Base-by-base conservation (phyloP, 2,797 vertebrate genomes). In the Siniperca scherzeri region DNA sequence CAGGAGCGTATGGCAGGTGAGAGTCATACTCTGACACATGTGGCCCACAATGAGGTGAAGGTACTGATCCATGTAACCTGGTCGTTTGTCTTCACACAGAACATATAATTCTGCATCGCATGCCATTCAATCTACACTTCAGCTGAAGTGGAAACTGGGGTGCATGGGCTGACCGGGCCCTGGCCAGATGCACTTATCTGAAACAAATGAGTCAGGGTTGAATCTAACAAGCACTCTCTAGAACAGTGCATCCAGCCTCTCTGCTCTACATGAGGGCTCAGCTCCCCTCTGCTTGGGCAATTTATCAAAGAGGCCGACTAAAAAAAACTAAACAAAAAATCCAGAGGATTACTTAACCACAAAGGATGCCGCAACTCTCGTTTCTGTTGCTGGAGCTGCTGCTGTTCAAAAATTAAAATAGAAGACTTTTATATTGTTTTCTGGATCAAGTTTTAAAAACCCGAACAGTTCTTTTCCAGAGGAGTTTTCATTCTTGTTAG, bases 291-390 rank as follows among this genome's bases (percentile, higher is more conserved):
- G 80, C 73, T 70, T 72, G 61, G 67, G 79, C 88, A 89, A 92
- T 93, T 92, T 86, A 94, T 94, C 88, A 90, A 86, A 87, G 42
- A 85, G 69, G 40, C 48, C 5, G 22, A 89, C 55, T 70, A 53
- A 84, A 68, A n/a, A 22, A 52, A 60, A 44, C 10, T 6, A 60
- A 40, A 21, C 3, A 80, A 38, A 81, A 70, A 53, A 77, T 72
- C 74, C 46, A 5, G 66, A 68, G 81, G 69, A 87, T 80, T 81
- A 86, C 33, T 78, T 77, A 88, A 72, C 79, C 70, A 84, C 66
- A 77, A 75, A 82, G 62, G 50, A 86, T 42, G 46, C 30, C 44
- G 48, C 65, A 77, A 59, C 55, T 72, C 73, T 86, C 30, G 57
- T 83, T 62, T 70, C 14, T 79, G 60, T 13, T 56, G n/a, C 53